Evolutionary conservation across 2,888 invertebrate species (phyloP).

Genomic region (Leucophora obtusa): DNA sequence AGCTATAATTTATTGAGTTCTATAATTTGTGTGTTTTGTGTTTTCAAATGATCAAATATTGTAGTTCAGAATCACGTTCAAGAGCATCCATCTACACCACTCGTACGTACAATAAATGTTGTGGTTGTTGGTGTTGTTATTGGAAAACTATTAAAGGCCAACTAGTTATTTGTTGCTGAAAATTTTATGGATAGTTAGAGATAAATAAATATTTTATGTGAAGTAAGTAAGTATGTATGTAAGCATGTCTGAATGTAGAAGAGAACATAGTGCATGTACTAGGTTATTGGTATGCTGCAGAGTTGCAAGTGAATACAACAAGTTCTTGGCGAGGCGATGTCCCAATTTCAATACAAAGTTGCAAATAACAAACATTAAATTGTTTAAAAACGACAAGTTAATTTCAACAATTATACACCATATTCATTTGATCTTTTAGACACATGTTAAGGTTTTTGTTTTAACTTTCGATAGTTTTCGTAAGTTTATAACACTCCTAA

Average conservation of each 20-base stretch:
- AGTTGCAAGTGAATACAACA: background rate
- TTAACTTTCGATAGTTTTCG: no score
- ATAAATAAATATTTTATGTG: background rate
- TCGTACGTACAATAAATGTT: background rate
- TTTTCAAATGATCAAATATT: constrained; percentile 5
- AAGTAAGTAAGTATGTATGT: constrained; percentile 6
- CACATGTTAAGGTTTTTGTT: no score
- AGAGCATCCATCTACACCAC: constrained; percentile 13
- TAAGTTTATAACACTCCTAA: no score
- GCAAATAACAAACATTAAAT: constrained; percentile 2
- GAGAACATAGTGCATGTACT: background rate
- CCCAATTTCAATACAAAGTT: constrained; percentile 26
- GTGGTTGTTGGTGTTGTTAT: constrained; percentile 8
- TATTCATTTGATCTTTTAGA: background rate
- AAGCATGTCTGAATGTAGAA: background rate
- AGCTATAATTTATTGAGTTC: constrained; percentile 3
- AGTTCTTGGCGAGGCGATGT: constrained; percentile 47
- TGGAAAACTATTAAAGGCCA: constrained; percentile 41
- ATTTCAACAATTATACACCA: background rate
- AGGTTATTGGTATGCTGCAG: background rate
- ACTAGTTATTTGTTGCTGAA: constrained; percentile 41
- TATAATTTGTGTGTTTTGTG: background rate
- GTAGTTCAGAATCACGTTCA: constrained; percentile 49
- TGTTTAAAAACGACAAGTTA: background rate
- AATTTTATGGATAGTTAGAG: background rate